A percentile compares a stretch with the other conserved stretches of the same genome.
These are phyloP conservation scores for Falcaria lacertinaria DNA, from an alignment of 2,888 invertebrate species.

Conservation along the genomic window DNA sequence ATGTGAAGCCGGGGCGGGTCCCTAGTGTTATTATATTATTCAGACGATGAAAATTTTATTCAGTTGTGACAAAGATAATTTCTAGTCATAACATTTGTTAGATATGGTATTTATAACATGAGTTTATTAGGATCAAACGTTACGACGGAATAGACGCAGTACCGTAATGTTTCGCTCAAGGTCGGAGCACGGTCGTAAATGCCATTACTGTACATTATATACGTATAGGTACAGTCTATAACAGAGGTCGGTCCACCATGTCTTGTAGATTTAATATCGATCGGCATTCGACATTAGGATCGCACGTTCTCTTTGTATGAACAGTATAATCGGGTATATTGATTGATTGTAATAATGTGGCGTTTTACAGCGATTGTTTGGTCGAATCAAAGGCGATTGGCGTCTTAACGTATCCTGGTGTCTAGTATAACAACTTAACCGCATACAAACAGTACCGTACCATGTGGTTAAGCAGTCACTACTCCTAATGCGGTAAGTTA, in stretches of 20 bases:
- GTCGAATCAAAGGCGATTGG: too few species aligned
- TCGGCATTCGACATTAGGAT: not conserved
- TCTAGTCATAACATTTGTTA: not conserved
- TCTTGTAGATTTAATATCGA: not conserved
- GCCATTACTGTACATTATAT: slow-evolving; percentile 1
- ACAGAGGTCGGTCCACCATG: not conserved
- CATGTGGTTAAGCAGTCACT: not conserved
- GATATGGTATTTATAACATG: not conserved
- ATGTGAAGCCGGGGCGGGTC: too few species aligned
- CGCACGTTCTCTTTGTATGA: not conserved
- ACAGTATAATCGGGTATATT: not conserved
- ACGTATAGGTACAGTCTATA: not conserved
- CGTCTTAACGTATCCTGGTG: not conserved
- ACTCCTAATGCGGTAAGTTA: not conserved
- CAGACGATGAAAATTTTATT: too few species aligned
- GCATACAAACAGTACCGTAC: not conserved
- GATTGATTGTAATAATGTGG: too few species aligned
- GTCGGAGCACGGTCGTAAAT: slow-evolving; percentile 4
- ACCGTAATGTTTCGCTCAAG: slow-evolving; percentile 5
- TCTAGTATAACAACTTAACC: not conserved
- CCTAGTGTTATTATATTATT: too few species aligned
- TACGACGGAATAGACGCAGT: not conserved
- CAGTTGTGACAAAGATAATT: not conserved
- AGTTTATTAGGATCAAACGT: slow-evolving; percentile 2
- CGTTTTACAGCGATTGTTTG: too few species aligned